Conservation (phyloP, 2,113 vertebrate species). For the Osmerus mordax region DNA sequence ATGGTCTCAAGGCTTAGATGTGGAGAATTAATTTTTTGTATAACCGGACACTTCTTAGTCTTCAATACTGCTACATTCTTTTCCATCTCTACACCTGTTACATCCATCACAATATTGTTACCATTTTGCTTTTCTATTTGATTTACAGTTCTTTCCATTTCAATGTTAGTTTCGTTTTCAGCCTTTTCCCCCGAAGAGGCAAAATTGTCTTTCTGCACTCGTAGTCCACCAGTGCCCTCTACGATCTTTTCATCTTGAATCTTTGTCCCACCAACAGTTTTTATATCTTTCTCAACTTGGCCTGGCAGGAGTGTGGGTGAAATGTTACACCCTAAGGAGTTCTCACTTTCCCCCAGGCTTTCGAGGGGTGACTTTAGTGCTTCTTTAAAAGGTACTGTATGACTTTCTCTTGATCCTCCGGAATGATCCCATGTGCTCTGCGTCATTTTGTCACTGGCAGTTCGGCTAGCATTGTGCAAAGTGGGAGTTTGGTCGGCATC, state of each 20-base stretch:
- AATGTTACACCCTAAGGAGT: slow-evolving; percentile 39
- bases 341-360: slow-evolving; percentile 29
- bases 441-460: slow-evolving; percentile 26
- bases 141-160: not conserved
- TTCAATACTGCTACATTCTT: slow-evolving; percentile 17
- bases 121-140: not conserved
- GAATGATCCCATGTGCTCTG: slow-evolving; percentile 46
- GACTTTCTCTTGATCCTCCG: slow-evolving; percentile 52
- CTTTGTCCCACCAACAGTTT: slow-evolving; percentile 45
- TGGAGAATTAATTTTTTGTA: slow-evolving; percentile 3
- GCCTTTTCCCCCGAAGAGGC: slow-evolving; percentile 13
- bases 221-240: slow-evolving; percentile 9
- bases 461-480: slow-evolving; percentile 20
- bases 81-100: slow-evolving; percentile 4
- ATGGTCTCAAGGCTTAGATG: not conserved
- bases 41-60: not conserved
- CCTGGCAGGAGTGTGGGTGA: slow-evolving; percentile 23
- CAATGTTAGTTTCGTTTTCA: not conserved
- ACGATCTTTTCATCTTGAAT: slow-evolving; percentile 43
- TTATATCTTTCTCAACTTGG: slow-evolving; percentile 42
- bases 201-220: not conserved
- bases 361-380: slow-evolving; percentile 40
- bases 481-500: slow-evolving; percentile 33
- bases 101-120: not conserved
- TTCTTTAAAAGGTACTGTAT: slow-evolving; percentile 40